phyloP scores from a whole-genome alignment of 2,888 invertebrate species.

The Dinocampus coccinellae region DNA sequence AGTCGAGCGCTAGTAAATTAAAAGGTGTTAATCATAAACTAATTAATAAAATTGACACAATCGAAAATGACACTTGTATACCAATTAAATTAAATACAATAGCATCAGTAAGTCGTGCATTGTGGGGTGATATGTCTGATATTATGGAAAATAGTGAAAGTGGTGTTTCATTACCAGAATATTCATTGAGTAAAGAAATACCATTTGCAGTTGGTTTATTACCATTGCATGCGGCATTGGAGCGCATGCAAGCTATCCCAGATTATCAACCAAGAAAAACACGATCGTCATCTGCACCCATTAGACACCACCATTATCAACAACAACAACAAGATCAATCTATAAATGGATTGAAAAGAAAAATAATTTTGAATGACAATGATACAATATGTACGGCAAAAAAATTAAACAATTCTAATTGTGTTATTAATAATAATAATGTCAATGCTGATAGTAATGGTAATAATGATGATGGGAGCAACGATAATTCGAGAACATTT shows the following conservation, averaged over 20 bases:
- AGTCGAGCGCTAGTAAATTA: slow-evolving; percentile 39
- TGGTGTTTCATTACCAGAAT: slow-evolving; percentile 46
- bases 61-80: slow-evolving; percentile 34
- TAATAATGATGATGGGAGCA: slow-evolving; percentile 26
- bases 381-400: slow-evolving; percentile 25
- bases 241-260: slow-evolving; percentile 67
- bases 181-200: slow-evolving; percentile 65
- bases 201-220: slow-evolving; percentile 68
- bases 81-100: slow-evolving; percentile 51
- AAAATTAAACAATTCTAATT: slow-evolving; percentile 21
- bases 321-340: not conserved
- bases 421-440: not conserved
- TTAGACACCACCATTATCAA: slow-evolving; percentile 48
- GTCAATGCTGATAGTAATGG: slow-evolving; percentile 2
- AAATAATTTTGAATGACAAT: slow-evolving; percentile 22
- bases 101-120: slow-evolving; percentile 61
- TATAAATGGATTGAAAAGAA: slow-evolving; percentile 44
- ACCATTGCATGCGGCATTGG: slow-evolving; percentile 66
- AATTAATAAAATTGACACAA: slow-evolving; percentile 34
- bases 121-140: slow-evolving; percentile 68
- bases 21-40: slow-evolving; percentile 42
- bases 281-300: slow-evolving; percentile 61
- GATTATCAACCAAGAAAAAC: slow-evolving; percentile 69
- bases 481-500: slow-evolving; percentile 57
- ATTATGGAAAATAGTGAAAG: slow-evolving; percentile 53